A percentile compares a stretch with the other conserved stretches of the same genome.
Evolutionary conservation across 2,797 vertebrate species (phyloP).

Genomic region (Clarias platycephalus): DNA sequence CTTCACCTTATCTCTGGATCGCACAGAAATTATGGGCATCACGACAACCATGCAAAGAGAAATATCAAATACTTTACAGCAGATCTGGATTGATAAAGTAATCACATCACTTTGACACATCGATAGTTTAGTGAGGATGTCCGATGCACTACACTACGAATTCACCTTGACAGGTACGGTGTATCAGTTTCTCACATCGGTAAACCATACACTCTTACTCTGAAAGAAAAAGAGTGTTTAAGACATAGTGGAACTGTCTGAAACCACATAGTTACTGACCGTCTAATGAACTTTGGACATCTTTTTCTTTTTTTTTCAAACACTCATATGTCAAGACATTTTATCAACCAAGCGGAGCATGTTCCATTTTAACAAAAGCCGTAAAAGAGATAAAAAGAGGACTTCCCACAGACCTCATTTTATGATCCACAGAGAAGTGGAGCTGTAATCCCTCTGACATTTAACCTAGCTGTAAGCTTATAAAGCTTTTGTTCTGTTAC

Average conservation of each 20-base stretch:
- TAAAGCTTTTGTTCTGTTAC: slow-evolving; percentile 29
- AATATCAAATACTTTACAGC: slow-evolving; percentile 10
- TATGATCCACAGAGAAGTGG: slow-evolving; percentile 46
- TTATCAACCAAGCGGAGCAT: slow-evolving; percentile 33
- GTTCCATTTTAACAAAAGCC: slow-evolving; percentile 49
- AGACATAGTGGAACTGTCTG: slow-evolving; percentile 14
- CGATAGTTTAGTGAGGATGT: not conserved
- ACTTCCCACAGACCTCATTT: slow-evolving; percentile 43
- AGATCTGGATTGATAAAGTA: slow-evolving; percentile 10
- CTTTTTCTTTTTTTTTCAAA: slow-evolving; percentile 46
- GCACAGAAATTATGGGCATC: slow-evolving; percentile 35
- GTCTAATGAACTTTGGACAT: slow-evolving; percentile 50
- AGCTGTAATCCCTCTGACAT: slow-evolving; percentile 44
- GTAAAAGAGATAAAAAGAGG: slow-evolving; percentile 37
- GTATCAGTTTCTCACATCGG: slow-evolving; percentile 54
- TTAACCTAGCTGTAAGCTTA: slow-evolving; percentile 41
- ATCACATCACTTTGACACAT: slow-evolving; percentile 6
- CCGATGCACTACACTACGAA: not conserved
- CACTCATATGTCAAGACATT: slow-evolving; percentile 41
- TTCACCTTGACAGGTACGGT: slow-evolving; percentile 44
- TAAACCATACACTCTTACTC: slow-evolving; percentile 52
- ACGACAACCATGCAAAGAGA: slow-evolving; percentile 6
- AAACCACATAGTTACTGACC: slow-evolving; percentile 46
- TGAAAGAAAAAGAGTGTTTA: slow-evolving; percentile 24
- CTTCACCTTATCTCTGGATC: slow-evolving; percentile 50